Base-by-base conservation (phyloP, 2,888 invertebrate species). In the Baronia brevicornis region DNA sequence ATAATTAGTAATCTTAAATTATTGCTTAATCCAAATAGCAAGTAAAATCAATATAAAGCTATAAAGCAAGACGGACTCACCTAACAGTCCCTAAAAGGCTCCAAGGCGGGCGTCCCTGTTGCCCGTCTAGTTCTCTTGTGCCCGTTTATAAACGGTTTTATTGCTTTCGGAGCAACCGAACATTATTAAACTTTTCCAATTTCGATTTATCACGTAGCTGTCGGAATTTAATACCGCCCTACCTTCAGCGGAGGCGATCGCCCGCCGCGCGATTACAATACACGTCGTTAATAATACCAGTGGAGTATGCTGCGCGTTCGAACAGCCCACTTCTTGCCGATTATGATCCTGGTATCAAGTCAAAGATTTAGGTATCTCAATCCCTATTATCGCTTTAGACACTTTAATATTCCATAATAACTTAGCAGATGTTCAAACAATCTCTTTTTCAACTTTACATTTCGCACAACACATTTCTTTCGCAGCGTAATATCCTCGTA, bases 151-250 rank as follows among this genome's bases (percentile, higher is more conserved):
- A 84, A 84, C 84, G 84, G 78, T 84, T 84, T 84, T 84, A 84
- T 84, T 84, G 84, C 84, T 80, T 82, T 82, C 80, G 82, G 82
- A 82, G 84, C 82, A 82, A 82, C 82, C 82, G 84, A 84, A 84
- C 84, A 84, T 84, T 84, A 84, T 84, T 84, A 84, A 84, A 84
- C 84, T 84, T 84, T 84, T 84, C 84, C 84, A 84, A 84, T 84
- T 84, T 84, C 84, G 84, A 84, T 84, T 84, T 84, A 84, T 84
- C 84, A 84, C 84, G 84, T 84, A 84, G 84, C 82, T 84, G 84
- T 84, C 84, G 84, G 84, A 84, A 84, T 84, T 84, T 84, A 84
- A 84, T 84, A 84, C 84, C 84, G 78, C 82, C 82, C 80, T 79
- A 84, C 82, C 84, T 84, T 84, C 80, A 71, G 69, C 74, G 79